Conservation (phyloP, 2,888 invertebrate genomes). For the Drosophila histrio region DNA sequence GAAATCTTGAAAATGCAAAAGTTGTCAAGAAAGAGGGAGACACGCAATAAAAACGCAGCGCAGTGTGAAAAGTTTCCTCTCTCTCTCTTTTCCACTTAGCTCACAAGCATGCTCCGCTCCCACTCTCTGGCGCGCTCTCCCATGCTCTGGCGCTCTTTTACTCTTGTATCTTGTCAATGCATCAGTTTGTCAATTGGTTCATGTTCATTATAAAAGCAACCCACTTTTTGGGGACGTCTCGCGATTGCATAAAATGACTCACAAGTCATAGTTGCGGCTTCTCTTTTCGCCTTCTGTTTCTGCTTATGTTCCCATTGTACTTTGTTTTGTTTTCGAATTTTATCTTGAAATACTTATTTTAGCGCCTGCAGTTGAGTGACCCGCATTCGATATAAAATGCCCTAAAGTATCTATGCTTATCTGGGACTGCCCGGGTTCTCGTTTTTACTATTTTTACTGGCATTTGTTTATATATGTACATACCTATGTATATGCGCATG, state of each 20-base stretch:
- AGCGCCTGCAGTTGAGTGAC: slow-evolving; percentile 45
- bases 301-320: background rate
- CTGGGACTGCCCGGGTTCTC: slow-evolving; percentile 61
- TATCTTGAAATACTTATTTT: slow-evolving; percentile 27
- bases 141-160: slow-evolving; percentile 12
- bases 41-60: slow-evolving; percentile 59
- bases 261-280: slow-evolving; percentile 53
- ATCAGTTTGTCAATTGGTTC: slow-evolving; percentile 58
- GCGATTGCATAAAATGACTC: slow-evolving; percentile 75
- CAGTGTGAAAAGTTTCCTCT: slow-evolving; percentile 41
- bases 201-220: slow-evolving; percentile 51
- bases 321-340: slow-evolving; percentile 56
- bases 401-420: slow-evolving; percentile 39
- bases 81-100: slow-evolving; percentile 9
- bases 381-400: slow-evolving; percentile 40
- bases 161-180: slow-evolving; percentile 49
- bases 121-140: slow-evolving; percentile 8
- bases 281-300: slow-evolving; percentile 10
- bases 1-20: slow-evolving; percentile 68
- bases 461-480: slow-evolving; percentile 50
- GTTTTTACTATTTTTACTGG: slow-evolving; percentile 59
- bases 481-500: background rate
- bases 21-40: slow-evolving; percentile 51
- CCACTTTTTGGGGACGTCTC: slow-evolving; percentile 39
- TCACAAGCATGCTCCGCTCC: background rate